Evolutionary conservation across 2,888 invertebrate genomes (phyloP).

Genomic region (Pecten maximus): DNA sequence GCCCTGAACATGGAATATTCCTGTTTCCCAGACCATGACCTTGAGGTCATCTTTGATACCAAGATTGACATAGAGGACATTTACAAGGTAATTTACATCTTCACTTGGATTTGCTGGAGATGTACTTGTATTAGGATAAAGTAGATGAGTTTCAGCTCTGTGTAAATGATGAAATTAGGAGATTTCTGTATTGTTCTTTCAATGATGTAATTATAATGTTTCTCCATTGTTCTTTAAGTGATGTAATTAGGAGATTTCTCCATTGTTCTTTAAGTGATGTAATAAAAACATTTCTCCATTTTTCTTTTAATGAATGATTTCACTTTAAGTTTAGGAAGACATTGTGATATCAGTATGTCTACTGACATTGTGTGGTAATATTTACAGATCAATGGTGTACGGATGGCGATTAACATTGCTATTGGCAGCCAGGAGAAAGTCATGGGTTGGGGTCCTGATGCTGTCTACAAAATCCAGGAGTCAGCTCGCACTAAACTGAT

Average conservation of each 20-base stretch:
- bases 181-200: no score
- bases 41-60: constrained; percentile 89
- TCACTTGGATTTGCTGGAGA: no score
- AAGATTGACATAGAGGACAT: constrained; percentile 79
- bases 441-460: constrained; percentile 76
- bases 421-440: constrained; percentile 73
- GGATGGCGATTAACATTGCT: constrained; percentile 79
- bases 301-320: no score
- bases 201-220: no score
- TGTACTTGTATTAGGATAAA: no score
- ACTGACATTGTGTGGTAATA: background rate
- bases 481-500: constrained; percentile 74
- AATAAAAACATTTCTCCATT: no score
- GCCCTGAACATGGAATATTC: constrained; percentile 83
- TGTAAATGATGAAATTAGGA: no score
- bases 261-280: no score
- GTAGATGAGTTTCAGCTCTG: no score
- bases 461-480: constrained; percentile 77
- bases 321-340: background rate
- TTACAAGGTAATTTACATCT: constrained; percentile 72
- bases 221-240: no score
- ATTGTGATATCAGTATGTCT: background rate
- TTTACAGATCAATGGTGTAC: constrained; percentile 79
- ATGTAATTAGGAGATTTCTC: no score
- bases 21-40: constrained; percentile 89